Evolutionary conservation across 2,113 vertebrate genomes (phyloP).

Genomic region (Phrynosoma platyrhinos): DNA sequence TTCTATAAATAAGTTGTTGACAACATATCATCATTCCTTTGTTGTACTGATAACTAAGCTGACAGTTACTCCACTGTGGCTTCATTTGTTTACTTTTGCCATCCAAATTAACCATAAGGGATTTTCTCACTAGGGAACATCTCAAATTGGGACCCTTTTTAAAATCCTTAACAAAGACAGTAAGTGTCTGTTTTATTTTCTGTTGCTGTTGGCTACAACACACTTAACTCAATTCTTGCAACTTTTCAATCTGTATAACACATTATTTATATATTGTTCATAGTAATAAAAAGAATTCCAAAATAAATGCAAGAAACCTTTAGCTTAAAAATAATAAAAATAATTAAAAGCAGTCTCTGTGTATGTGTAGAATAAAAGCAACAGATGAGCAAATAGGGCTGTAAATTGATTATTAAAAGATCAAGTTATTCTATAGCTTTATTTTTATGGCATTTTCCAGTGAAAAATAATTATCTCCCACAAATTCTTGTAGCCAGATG

Average conservation of each 20-base stretch:
- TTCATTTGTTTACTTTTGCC: constrained; percentile 14
- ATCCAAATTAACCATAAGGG: constrained; percentile 12
- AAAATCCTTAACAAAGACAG: constrained; percentile 2
- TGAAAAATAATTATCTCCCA: too few relatives aligned
- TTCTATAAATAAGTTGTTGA: constrained; percentile 17
- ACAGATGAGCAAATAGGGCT: too few relatives aligned
- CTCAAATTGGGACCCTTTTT: background rate
- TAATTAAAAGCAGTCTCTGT: background rate
- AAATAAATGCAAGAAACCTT: background rate
- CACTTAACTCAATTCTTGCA: background rate
- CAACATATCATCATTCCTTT: background rate
- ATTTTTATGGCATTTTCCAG: too few relatives aligned
- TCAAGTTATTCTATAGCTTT: too few relatives aligned
- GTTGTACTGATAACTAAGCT: constrained; percentile 25
- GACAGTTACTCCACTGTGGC: background rate
- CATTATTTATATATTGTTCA: background rate
- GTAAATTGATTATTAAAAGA: too few relatives aligned
- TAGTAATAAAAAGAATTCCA: background rate
- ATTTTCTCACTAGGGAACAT: constrained; percentile 4
- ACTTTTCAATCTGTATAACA: background rate
- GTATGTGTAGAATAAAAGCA: too few relatives aligned
- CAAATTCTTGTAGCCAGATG: too few relatives aligned
- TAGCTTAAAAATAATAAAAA: background rate
- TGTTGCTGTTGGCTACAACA: background rate
- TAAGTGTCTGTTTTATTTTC: constrained; percentile 11